phyloP scores from a whole-genome alignment of 2,797 vertebrate species.

The Coilia nasus region DNA sequence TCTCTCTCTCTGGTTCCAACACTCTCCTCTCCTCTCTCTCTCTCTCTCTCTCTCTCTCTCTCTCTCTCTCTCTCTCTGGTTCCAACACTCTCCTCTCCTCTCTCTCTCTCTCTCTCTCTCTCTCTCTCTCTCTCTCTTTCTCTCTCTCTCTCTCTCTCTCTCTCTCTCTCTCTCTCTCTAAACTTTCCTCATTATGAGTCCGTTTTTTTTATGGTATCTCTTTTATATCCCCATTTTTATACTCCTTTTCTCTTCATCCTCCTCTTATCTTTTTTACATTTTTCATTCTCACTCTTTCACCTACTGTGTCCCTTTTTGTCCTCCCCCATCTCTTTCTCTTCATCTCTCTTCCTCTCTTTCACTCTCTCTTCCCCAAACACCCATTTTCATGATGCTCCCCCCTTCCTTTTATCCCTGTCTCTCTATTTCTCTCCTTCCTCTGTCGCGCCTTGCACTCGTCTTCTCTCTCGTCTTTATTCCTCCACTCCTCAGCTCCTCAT shows the following conservation, averaged over 20 bases:
- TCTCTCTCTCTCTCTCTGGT: slow-evolving; percentile 26
- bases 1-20: too few species aligned
- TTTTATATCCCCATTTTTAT: too few species aligned
- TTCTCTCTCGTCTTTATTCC: not conserved
- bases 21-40: not conserved
- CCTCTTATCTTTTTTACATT: not conserved
- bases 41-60: slow-evolving; percentile 19
- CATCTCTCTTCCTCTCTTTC: slow-evolving; percentile 25
- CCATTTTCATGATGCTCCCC: not conserved
- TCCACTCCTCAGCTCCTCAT: not conserved
- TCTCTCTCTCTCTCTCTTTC: not conserved
- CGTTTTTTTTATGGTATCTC: too few species aligned
- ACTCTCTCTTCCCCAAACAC: not conserved
- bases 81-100: slow-evolving; percentile 32
- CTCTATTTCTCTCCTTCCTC: not conserved
- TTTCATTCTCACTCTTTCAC: too few species aligned
- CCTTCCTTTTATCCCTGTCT: not conserved
- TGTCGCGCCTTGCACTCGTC: not conserved
- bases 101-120: not conserved
- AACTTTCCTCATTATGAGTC: too few species aligned
- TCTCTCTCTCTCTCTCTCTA: too few species aligned
- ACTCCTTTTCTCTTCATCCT: not conserved
- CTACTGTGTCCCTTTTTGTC: too few species aligned
- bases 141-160: too few species aligned
- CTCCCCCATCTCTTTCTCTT: slow-evolving; percentile 13